Evolutionary conservation across 2,888 invertebrate genomes (phyloP).

Genomic region (Cantharis flavilabris): DNA sequence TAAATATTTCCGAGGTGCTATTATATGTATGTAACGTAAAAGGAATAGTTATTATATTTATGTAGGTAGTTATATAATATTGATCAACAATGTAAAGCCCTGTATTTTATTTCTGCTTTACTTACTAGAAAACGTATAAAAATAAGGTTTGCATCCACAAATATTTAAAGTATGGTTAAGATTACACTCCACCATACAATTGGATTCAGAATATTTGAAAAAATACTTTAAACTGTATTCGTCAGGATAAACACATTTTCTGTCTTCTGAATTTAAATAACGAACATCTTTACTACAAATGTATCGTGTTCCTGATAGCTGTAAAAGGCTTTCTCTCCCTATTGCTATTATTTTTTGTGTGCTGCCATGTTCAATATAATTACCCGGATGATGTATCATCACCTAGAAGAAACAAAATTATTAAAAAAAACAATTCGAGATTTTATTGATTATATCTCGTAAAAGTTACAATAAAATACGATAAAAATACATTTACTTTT

Average conservation of each 20-base stretch:
- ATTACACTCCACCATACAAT: conserved; percentile 46
- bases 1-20: too few relatives aligned
- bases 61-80: too few relatives aligned
- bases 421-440: not conserved
- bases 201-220: conserved; percentile 44
- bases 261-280: conserved; percentile 37
- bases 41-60: too few relatives aligned
- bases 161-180: conserved; percentile 30
- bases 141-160: conserved; percentile 49
- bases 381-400: conserved; percentile 24
- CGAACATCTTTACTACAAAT: conserved; percentile 39
- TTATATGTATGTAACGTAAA: too few relatives aligned
- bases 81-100: too few relatives aligned
- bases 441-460: not conserved
- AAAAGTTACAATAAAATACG: not conserved
- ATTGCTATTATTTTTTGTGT: conserved; percentile 26
- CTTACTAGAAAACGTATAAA: conserved; percentile 39
- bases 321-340: conserved; percentile 29
- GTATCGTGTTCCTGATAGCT: conserved; percentile 39
- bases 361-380: conserved; percentile 25
- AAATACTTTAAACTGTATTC: conserved; percentile 39
- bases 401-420: conserved; percentile 15
- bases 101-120: not conserved
- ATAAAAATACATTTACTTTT: not conserved
- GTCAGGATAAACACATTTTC: conserved; percentile 43